These are phyloP conservation scores for Macrobrachium nipponense DNA, from an alignment of 1,140 invertebrate genomes.

Conservation along the genomic window DNA sequence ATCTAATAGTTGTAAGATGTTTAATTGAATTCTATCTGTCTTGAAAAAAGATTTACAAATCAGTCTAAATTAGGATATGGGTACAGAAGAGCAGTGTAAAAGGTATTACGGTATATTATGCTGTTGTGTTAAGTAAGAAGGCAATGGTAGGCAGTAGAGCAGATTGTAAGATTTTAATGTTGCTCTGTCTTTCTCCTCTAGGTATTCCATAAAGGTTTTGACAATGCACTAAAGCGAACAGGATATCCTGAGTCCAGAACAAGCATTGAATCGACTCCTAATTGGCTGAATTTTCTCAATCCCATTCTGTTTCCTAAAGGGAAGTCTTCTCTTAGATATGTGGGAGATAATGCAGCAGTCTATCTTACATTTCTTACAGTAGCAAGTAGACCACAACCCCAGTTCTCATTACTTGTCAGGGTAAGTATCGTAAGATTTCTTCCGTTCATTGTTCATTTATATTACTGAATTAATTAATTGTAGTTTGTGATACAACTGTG, in stretches of 20 bases:
- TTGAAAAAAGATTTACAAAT: too few species aligned
- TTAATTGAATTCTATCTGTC: too few species aligned
- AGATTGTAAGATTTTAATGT: background rate
- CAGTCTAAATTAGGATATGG: too few species aligned
- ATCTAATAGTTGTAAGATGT: too few species aligned
- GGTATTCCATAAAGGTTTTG: slow-evolving; percentile 50
- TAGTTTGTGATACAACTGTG: background rate
- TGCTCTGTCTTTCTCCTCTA: background rate
- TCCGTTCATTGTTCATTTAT: background rate
- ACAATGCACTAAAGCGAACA: slow-evolving; percentile 23
- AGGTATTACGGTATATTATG: too few species aligned
- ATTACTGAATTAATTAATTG: background rate
- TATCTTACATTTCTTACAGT: slow-evolving; percentile 54
- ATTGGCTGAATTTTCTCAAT: slow-evolving; percentile 60
- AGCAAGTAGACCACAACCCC: slow-evolving; percentile 52
- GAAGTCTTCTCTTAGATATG: slow-evolving; percentile 31
- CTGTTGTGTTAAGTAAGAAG: too few species aligned
- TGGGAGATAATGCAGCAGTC: slow-evolving; percentile 39
- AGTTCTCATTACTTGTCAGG: slow-evolving; percentile 55
- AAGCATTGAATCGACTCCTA: slow-evolving; percentile 52
- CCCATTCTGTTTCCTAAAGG: slow-evolving; percentile 48
- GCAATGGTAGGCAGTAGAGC: too few species aligned
- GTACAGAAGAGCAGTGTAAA: too few species aligned
- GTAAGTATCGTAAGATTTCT: slow-evolving; percentile 13
- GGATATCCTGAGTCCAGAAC: slow-evolving; percentile 36